Base-by-base conservation (phyloP, 2,797 vertebrate genomes). In the Kryptopterus vitreolus region DNA sequence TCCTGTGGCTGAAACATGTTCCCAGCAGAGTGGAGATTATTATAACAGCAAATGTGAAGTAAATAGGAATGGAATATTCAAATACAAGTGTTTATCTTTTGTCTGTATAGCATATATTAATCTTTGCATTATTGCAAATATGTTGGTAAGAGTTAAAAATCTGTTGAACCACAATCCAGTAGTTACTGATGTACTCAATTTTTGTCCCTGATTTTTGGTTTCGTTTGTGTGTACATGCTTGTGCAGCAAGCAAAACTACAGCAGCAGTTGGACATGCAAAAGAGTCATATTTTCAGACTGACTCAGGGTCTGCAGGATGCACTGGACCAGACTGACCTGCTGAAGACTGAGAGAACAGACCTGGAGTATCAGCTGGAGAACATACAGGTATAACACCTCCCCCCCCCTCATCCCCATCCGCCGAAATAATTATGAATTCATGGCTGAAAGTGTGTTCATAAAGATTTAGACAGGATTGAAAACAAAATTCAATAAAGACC, bases 221-320 rank as follows among this genome's bases (percentile, higher is more conserved):
- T 59, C 16, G 38, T 63, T 3, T 72, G 18, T 73, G 11, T 80
- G 48, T 52, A 12, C 35, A 26, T 55, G 8, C 65, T 7, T 46
- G n/a, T 72, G n/a, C 75, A 84, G 98, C 98, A 99, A 93, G 95
- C 95, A 76, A 99, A 99, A 87, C 91, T 99, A 76, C 98, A 99
- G 91, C 98, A 99, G 90, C 98, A 99, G 91, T 95, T 99, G 96
- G 98, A 99, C 90, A 92, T 98, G 81, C 98, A 99, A 84, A 99
- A 99, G 91, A 98, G 93, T 78, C 98, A 99, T 89, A 99, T 99
- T 86, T 99, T 98, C 92, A 95, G 97, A 69, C 90, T 99, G 85
- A 99, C 97, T 22, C 97, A 99, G 88, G 97, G 98, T 50, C 93
- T 99, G 80, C 98, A 99, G 84, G 97, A 99, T 62, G 97, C 98